Conservation (phyloP, 2,888 invertebrate genomes). For the Bhutanitis thaidina region DNA sequence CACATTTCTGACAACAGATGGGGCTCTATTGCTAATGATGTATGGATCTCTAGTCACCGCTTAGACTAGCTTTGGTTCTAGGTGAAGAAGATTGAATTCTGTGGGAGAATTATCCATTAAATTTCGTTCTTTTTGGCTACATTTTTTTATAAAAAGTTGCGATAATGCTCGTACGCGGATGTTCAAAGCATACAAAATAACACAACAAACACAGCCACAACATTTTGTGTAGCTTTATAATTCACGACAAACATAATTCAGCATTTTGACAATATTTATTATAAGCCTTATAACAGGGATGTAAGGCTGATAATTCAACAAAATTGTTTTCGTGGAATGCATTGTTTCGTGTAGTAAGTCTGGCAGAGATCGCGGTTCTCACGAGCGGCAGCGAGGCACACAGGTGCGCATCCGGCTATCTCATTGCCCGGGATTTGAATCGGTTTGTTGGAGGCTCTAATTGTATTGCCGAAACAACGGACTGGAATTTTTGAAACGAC, state of each 20-base stretch:
- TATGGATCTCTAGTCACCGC: too few species aligned
- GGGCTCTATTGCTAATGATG: too few species aligned
- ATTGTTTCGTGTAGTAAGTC: slow-evolving; percentile 14
- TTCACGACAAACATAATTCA: slow-evolving; percentile 17
- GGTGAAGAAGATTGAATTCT: background rate
- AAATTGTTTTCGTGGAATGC: slow-evolving; percentile 1
- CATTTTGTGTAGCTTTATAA: slow-evolving; percentile 53
- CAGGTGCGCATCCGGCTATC: slow-evolving; percentile 78
- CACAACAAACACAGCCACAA: slow-evolving; percentile 61
- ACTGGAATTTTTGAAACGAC: slow-evolving; percentile 11
- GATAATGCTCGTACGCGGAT: slow-evolving; percentile 66
- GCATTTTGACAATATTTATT: background rate
- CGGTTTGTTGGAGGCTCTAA: slow-evolving; percentile 55
- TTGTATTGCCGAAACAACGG: slow-evolving; percentile 49
- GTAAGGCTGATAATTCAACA: slow-evolving; percentile 27
- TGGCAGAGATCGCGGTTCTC: slow-evolving; percentile 60
- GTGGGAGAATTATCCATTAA: background rate
- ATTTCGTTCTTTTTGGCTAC: slow-evolving; percentile 36
- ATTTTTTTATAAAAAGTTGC: slow-evolving; percentile 56
- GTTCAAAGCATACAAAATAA: slow-evolving; percentile 73
- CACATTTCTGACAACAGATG: too few species aligned
- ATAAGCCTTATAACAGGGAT: background rate
- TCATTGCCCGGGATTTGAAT: slow-evolving; percentile 53
- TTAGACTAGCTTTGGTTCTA: too few species aligned
- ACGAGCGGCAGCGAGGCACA: slow-evolving; percentile 48